Percentiles rank a stretch among this genome's conserved stretches.
Evolutionary conservation across 2,113 vertebrate species (phyloP).

Genomic region (Apodemus sylvaticus): DNA sequence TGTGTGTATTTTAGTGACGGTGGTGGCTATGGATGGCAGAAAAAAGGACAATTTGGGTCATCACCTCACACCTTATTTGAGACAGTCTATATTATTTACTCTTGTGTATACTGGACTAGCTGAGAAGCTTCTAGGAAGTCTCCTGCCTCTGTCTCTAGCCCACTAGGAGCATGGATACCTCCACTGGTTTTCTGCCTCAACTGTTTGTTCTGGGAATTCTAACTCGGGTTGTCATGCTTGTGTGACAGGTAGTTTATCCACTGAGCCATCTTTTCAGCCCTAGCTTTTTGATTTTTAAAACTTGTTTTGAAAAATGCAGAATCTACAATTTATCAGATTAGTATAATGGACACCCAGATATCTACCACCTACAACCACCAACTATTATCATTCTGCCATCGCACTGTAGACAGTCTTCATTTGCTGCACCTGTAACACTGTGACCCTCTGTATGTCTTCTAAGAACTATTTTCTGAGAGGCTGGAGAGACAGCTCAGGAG

Average conservation of each 20-base stretch:
- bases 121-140: neutral
- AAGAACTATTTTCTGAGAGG: neutral
- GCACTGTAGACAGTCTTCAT: neutral
- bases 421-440: neutral
- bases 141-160: neutral
- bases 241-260: neutral
- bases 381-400: neutral
- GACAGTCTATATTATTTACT: neutral
- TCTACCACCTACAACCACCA: neutral
- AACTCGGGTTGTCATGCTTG: neutral
- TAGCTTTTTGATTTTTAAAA: neutral
- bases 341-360: neutral
- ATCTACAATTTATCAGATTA: neutral
- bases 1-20: neutral
- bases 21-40: too few relatives aligned
- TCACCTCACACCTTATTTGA: neutral
- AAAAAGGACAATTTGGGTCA: neutral
- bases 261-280: neutral
- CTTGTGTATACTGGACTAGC: neutral
- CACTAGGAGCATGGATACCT: neutral
- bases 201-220: neutral
- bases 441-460: neutral
- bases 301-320: slow-evolving; percentile 44
- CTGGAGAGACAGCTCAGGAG: neutral
- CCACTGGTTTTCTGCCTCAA: too few relatives aligned